A percentile compares a stretch with the other conserved stretches of the same genome.
phyloP scores from a whole-genome alignment of 2,888 invertebrate genomes.

The Melitaea athalia region DNA sequence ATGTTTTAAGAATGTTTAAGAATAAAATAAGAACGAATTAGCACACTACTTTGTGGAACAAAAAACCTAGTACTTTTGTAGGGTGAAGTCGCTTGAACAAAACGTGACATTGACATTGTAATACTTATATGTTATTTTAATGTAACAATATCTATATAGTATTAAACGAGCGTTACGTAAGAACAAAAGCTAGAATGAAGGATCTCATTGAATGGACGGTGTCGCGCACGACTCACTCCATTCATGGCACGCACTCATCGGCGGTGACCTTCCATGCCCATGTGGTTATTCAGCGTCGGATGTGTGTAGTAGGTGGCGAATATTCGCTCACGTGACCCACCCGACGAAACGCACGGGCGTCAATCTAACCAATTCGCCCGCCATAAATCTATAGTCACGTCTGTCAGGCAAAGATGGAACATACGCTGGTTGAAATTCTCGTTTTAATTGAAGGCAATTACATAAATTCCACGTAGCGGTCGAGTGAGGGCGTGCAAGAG shows the following conservation, averaged over 20 bases:
- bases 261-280: conserved; percentile 47
- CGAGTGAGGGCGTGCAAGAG: conserved; percentile 48
- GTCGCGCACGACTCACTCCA: conserved; percentile 57
- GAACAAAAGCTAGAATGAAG: conserved; percentile 64
- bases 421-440: conserved; percentile 55
- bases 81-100: conserved; percentile 6
- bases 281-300: conserved; percentile 53
- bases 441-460: conserved; percentile 79
- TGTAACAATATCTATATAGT: conserved; percentile 45
- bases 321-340: conserved; percentile 26
- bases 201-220: conserved; percentile 63
- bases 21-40: conserved; percentile 1
- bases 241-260: conserved; percentile 62
- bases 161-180: conserved; percentile 55
- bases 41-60: not conserved
- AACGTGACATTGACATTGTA: conserved; percentile 23
- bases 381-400: conserved; percentile 30
- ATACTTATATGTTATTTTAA: conserved; percentile 18
- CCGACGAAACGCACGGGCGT: conserved; percentile 9
- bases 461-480: conserved; percentile 79
- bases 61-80: not conserved
- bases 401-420: conserved; percentile 52
- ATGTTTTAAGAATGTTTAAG: conserved; percentile 6
- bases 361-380: conserved; percentile 29
- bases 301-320: conserved; percentile 52